Evolutionary conservation across 2,113 vertebrate genomes (phyloP), one percentile per base, ranked within the genome.

Genomic region (Rhizomys pruinosus): DNA sequence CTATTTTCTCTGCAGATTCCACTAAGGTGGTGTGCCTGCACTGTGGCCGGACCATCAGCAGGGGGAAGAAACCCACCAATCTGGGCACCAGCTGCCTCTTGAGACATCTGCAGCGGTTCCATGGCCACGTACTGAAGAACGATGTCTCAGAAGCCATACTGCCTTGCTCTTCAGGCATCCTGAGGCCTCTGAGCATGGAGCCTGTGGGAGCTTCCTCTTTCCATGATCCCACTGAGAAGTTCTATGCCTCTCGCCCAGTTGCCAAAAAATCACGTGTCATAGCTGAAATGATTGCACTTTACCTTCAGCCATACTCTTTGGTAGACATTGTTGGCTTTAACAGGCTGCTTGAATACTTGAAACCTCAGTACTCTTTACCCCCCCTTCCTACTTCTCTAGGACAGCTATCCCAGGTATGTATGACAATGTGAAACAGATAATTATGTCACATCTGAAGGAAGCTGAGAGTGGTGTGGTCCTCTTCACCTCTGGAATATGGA

Each of bases 241-340:
- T 99, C 87, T 98, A 98, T 90, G 99, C 99, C 94, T 98, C 98
- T 97, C 99, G 99, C 97, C 99, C 99, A 90, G 98, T 99, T 98
- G 99, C 99, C 99, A 99, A 99, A 99, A 99, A 98, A 99, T 99
- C 94, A 99, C 99, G 98, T 98, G 99, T 99, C 95, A 97, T 99
- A 64, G 99, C 99, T 0, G 99, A 99, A 98, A 99, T 99, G 99
- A 99, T 99, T 97, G 99, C 99, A 98, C 98, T 99, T 98, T 99
- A 99, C 98, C 99, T 99, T 96, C 99, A 99, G 98, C 99, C 99
- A 96, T 99, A 99, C 97, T 98, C 99, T 78, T 96, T 99, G 96
- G 99, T 99, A 95, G 99, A 99, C 98, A 99, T 99, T 52, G 94
- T 99, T 96, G 99, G 99, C 97, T 99, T 99, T 93, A 99, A 98